Percentiles rank a stretch among this genome's conserved stretches.
These are phyloP conservation scores for Catharus ustulatus DNA, from an alignment of 2,797 vertebrate genomes.

Conservation along the genomic window DNA sequence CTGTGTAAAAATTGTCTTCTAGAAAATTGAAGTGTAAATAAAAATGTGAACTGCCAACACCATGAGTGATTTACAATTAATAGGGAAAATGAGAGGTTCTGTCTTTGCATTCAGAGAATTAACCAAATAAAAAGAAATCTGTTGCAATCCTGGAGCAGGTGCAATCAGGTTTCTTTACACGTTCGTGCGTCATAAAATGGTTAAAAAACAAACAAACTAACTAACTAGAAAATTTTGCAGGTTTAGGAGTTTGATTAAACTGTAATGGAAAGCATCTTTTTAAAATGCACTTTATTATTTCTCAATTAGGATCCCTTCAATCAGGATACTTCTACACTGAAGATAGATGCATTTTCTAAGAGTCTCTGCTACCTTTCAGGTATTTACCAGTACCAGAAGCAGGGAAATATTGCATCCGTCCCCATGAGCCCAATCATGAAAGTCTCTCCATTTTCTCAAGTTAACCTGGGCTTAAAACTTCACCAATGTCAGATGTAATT, in stretches of 20 bases:
- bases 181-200: neutral
- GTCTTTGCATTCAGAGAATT: neutral
- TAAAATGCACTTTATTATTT: neutral
- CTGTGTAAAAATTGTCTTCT: neutral
- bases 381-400: neutral
- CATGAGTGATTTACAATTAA: neutral
- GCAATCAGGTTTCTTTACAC: neutral
- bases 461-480: neutral
- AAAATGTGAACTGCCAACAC: neutral
- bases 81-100: neutral
- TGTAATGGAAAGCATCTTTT: neutral
- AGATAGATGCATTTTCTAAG: neutral
- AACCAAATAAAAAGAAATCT: neutral
- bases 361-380: neutral
- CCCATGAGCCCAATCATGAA: neutral
- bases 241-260: neutral
- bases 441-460: neutral
- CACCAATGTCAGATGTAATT: neutral
- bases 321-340: neutral
- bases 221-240: neutral
- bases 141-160: neutral
- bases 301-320: neutral
- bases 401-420: neutral
- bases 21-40: neutral
- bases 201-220: neutral